Evolutionary conservation across 2,797 vertebrate genomes (phyloP).

Genomic region (Fratercula arctica): DNA sequence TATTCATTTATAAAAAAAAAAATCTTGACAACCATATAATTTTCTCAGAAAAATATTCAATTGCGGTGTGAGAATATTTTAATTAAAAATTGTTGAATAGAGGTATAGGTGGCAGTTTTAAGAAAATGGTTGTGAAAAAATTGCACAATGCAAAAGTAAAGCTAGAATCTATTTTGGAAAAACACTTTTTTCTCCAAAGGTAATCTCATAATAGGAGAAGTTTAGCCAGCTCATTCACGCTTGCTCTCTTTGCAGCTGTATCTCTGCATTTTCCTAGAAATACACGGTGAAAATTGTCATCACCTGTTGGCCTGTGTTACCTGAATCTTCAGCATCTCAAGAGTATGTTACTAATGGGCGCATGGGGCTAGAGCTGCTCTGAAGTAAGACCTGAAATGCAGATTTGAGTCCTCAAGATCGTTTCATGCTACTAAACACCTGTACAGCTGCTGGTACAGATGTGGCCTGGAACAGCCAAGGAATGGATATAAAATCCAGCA

Average conservation of each 20-base stretch:
- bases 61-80: background rate
- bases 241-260: background rate
- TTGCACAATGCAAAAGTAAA: background rate
- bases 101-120: background rate
- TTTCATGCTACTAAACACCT: background rate
- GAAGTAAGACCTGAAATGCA: background rate
- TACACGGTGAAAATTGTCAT: rapidly evolving
- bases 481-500: background rate
- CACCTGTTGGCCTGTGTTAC: background rate
- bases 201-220: background rate
- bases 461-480: background rate
- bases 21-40: background rate
- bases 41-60: background rate
- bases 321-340: background rate
- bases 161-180: background rate
- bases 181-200: background rate
- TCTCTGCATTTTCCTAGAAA: background rate
- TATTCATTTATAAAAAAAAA: background rate
- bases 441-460: background rate
- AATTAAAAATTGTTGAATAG: background rate
- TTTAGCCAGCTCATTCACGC: background rate
- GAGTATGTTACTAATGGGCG: no score
- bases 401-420: background rate
- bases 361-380: background rate
- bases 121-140: background rate